Base-by-base conservation (phyloP, 2,113 vertebrate species). In the Hypomesus transpacificus region DNA sequence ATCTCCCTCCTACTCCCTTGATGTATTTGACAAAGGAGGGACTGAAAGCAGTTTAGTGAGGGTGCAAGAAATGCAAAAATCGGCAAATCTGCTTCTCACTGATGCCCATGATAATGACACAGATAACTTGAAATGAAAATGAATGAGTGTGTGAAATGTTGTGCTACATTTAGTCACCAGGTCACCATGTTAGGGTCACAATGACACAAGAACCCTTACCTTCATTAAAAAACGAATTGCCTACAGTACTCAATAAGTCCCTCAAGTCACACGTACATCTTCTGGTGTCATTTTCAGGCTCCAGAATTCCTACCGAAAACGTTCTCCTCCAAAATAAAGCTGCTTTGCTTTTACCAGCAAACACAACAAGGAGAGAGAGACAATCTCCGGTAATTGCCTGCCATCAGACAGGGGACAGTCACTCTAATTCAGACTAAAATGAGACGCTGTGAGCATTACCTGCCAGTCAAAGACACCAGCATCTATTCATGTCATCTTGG, bases 361-460 rank as follows among this genome's bases (percentile, higher is more conserved):
- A 77, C 79, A 71, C 77, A 52, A 84, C 77, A 82, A 80, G 59
- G 4, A 58, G 81, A 76, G 78, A 79, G 72, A 83, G 84, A 84
- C 82, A 73, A 87, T 84, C 77, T 82, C 66, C 73, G 66, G 82
- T 85, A 83, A 85, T 86, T 81, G 81, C 78, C 70, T 81, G 80
- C 73, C 76, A 77, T 88, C 80, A 78, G 80, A 80, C 63, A 22
- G 68, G 73, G 74, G 78, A 74, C 66, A 60, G 80, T 61, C 68
- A 78, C 79, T 85, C 24, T 16, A 82, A 81, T 68, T 71, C 1
- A 53, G 69, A 71, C 74, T 58, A 9, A 60, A 68, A 69, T 70
- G 71, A 71, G 70, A 24, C 67, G 68, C 70, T 18, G 75, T 59
- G 22, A 75, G 70, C 66, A 75, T 52, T 77, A 71, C 75, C 53